These are phyloP conservation scores for Patiria miniata DNA, from an alignment of 35 echinoderm and acorn worm genomes.

Conservation along the genomic window DNA sequence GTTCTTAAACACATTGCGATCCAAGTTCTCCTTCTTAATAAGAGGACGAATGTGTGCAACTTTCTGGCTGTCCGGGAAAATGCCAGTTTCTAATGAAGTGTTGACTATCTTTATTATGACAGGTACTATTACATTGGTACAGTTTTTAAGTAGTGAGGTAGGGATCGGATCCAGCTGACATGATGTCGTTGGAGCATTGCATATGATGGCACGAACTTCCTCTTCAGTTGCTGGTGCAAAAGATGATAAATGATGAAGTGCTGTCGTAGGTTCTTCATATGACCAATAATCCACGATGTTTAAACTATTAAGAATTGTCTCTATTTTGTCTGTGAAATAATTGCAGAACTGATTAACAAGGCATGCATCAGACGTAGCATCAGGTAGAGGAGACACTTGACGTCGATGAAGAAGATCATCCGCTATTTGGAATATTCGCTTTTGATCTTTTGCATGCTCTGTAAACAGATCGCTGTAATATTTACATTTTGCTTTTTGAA, in stretches of 20 bases:
- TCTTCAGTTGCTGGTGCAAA: slow-evolving; percentile 43
- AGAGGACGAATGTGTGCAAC: background rate
- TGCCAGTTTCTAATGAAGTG: background rate
- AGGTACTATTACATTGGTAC: background rate
- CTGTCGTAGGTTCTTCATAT: too few species aligned
- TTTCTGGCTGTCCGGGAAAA: background rate
- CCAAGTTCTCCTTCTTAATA: background rate
- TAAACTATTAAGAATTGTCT: background rate
- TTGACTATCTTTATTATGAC: background rate
- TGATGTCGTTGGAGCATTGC: slow-evolving; percentile 24
- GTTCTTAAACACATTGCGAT: background rate
- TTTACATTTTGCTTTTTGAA: background rate
- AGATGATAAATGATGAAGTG: background rate
- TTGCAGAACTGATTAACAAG: background rate
- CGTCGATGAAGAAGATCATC: background rate
- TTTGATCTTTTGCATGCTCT: slow-evolving; percentile 7
- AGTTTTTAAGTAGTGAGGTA: background rate
- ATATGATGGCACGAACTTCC: slow-evolving; percentile 28
- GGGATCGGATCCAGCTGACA: slow-evolving; percentile 3
- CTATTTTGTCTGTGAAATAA: background rate
- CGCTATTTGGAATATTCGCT: background rate
- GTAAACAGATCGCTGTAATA: background rate
- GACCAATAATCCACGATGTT: background rate
- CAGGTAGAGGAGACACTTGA: background rate
- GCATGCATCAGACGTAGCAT: background rate